Conservation (phyloP, 2,888 invertebrate species). For the Mythimna impura region DNA sequence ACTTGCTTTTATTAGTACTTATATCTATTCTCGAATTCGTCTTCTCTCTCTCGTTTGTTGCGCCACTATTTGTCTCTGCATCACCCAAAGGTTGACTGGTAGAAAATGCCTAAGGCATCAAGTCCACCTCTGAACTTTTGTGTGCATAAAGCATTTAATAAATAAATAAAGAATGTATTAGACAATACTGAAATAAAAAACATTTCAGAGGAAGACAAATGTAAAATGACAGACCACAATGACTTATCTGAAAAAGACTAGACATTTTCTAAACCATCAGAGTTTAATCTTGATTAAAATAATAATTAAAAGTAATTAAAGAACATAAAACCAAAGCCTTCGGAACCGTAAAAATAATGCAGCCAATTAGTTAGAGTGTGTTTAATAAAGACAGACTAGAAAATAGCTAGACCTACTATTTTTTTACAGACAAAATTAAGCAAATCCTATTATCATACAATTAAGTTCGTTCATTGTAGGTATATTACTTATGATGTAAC, state of each 20-base stretch:
- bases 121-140: too few relatives aligned
- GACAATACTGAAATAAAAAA: conserved; percentile 1
- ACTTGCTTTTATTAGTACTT: too few relatives aligned
- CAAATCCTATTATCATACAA: conserved; percentile 24
- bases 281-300: conserved; percentile 2
- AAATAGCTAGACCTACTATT: neutral
- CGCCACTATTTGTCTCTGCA: too few relatives aligned
- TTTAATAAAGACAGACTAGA: neutral
- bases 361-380: neutral
- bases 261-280: neutral
- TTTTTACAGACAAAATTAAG: conserved; percentile 12
- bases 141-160: too few relatives aligned
- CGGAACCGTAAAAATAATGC: neutral
- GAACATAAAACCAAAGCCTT: neutral
- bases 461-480: conserved; percentile 6
- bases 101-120: too few relatives aligned
- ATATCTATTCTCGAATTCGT: too few relatives aligned
- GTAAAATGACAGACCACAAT: neutral
- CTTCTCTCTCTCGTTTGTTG: too few relatives aligned
- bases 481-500: conserved; percentile 30
- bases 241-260: neutral
- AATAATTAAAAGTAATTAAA: neutral
- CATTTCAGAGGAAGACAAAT: neutral
- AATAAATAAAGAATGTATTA: neutral
- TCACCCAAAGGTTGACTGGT: too few relatives aligned